Percentiles rank a stretch among this genome's conserved stretches.
phyloP scores from a whole-genome alignment of 2,888 invertebrate species.

The Nomada ferruginata region DNA sequence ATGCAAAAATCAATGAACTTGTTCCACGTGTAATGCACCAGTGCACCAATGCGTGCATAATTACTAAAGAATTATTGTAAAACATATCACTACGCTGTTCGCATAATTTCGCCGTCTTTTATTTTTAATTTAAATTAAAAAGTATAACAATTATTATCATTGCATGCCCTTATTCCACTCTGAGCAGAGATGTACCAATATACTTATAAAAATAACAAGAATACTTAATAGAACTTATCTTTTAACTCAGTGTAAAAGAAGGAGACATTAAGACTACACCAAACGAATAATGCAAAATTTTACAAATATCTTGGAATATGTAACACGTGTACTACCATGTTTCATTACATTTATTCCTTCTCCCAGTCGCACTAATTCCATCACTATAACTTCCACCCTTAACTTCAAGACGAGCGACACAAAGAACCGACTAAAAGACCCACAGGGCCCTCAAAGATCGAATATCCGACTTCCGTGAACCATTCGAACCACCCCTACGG shows the following conservation, averaged over 20 bases:
- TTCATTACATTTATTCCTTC: neutral
- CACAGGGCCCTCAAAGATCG: neutral
- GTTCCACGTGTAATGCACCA: neutral
- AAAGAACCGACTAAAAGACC: neutral
- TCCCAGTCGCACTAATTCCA: neutral
- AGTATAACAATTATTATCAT: neutral
- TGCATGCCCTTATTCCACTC: neutral
- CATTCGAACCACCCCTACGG: neutral
- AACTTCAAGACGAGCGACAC: neutral
- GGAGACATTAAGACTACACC: too few species aligned
- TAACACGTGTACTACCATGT: too few species aligned
- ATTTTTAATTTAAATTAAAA: too few species aligned
- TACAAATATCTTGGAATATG: too few species aligned
- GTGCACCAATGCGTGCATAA: neutral
- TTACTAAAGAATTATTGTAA: too few species aligned
- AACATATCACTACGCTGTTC: too few species aligned
- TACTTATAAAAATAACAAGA: too few species aligned
- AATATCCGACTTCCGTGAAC: slow-evolving; percentile 2
- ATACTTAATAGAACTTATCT: too few species aligned
- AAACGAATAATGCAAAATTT: too few species aligned
- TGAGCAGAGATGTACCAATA: too few species aligned
- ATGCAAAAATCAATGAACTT: slow-evolving; percentile 10
- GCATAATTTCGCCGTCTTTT: neutral
- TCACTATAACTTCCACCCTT: neutral
- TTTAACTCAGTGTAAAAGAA: too few species aligned